Conservation (phyloP, 2,888 invertebrate species). For the Catocala fraxini region DNA sequence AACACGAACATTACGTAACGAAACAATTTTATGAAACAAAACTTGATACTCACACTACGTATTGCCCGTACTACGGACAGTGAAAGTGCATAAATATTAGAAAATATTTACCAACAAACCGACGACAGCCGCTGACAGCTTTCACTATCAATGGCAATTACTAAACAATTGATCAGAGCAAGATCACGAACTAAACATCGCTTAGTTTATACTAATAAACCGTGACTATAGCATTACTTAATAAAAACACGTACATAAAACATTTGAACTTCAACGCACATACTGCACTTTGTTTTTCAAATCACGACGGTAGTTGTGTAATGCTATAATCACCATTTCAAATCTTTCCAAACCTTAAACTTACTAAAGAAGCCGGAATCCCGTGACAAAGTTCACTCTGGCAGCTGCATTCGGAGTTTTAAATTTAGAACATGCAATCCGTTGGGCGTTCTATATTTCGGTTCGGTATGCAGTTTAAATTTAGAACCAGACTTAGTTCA, state of each 20-base stretch:
- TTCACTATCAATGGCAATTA: constrained; percentile 78
- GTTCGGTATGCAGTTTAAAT: constrained; percentile 82
- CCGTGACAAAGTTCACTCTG: constrained; percentile 80
- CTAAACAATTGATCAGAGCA: constrained; percentile 63
- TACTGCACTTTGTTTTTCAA: too few species aligned
- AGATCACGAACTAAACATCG: constrained; percentile 55
- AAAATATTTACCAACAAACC: constrained; percentile 69
- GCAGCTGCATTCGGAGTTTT: constrained; percentile 80
- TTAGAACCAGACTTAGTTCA: constrained; percentile 83
- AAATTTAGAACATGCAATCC: constrained; percentile 83
- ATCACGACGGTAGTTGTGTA: too few species aligned
- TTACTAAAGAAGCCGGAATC: constrained; percentile 70
- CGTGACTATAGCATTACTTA: constrained; percentile 1
- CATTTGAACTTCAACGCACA: too few species aligned
- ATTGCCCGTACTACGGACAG: constrained; percentile 36
- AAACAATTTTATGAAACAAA: constrained; percentile 14
- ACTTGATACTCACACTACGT: constrained; percentile 20
- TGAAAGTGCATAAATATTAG: constrained; percentile 63
- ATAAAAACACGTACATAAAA: not conserved
- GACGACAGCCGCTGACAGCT: constrained; percentile 60
- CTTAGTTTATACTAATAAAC: constrained; percentile 35
- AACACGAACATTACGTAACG: constrained; percentile 38
- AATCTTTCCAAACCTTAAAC: constrained; percentile 45
- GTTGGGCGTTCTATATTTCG: constrained; percentile 84
- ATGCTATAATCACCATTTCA: constrained; percentile 2